These are phyloP conservation scores for Terebella lapidaria DNA, from an alignment of 2,888 invertebrate genomes.

Conservation along the genomic window DNA sequence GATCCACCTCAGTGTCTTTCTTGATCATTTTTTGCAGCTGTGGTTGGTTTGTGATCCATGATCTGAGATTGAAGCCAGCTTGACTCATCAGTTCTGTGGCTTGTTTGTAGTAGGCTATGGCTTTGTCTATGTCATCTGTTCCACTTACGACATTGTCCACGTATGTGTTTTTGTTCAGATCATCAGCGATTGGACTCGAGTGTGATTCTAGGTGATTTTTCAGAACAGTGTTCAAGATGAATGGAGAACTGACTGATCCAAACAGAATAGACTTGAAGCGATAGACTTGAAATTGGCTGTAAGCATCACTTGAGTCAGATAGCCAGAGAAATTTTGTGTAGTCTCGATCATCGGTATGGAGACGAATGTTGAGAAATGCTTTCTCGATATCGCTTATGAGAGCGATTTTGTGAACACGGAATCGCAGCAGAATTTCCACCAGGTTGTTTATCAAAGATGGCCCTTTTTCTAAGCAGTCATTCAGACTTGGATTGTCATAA, in stretches of 20 bases:
- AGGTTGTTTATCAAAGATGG: constrained; percentile 1
- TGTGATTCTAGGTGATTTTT: not conserved
- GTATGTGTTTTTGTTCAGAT: not conserved
- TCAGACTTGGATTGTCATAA: constrained; percentile 1
- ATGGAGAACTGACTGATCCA: constrained; percentile 3
- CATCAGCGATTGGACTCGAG: not conserved
- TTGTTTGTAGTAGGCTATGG: constrained; percentile 4
- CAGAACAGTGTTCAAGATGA: not conserved
- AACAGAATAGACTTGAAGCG: constrained; percentile 1
- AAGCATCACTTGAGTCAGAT: not conserved
- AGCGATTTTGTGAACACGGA: too few species aligned
- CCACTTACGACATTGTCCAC: constrained; percentile 5
- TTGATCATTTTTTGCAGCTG: not conserved
- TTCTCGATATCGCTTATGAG: constrained; percentile 7
- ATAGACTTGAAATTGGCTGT: not conserved
- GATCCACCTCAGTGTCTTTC: not conserved
- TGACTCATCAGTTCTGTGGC: not conserved
- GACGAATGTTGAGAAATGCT: constrained; percentile 4
- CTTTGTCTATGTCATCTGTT: not conserved
- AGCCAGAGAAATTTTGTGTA: constrained; percentile 6
- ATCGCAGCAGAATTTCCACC: too few species aligned
- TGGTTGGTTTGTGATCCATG: not conserved
- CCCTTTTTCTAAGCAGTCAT: constrained; percentile 5
- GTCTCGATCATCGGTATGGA: not conserved
- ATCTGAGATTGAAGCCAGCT: not conserved